Evolutionary conservation across 1,140 invertebrate genomes (phyloP).

Genomic region (Ceratina australensis): DNA sequence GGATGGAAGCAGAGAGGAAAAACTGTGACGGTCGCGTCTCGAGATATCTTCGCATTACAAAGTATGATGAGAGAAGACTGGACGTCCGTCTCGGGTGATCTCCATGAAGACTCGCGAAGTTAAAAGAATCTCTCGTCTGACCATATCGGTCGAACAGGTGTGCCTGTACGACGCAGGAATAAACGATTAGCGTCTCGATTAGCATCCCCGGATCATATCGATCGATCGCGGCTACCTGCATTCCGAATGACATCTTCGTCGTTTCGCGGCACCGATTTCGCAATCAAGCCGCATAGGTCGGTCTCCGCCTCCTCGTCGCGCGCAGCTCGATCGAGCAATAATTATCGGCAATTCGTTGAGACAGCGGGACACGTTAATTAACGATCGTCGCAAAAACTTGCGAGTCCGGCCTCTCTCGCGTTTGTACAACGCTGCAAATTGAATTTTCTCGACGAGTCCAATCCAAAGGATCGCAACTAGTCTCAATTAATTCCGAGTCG

Average conservation of each 20-base stretch:
- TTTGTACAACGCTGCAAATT: not conserved
- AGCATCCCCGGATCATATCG: conserved; percentile 65
- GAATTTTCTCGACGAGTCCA: too few species aligned
- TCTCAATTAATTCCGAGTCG: too few species aligned
- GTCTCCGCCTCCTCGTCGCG: not conserved
- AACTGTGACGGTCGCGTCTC: not conserved
- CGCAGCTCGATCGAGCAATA: conserved; percentile 6
- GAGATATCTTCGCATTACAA: conserved; percentile 50
- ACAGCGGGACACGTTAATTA: conserved; percentile 10
- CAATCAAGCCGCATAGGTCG: conserved; percentile 18
- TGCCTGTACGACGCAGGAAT: conserved; percentile 64
- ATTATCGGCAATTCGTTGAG: conserved; percentile 39
- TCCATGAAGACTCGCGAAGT: conserved; percentile 58
- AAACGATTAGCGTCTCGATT: conserved; percentile 63
- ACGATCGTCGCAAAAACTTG: not conserved
- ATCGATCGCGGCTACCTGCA: conserved; percentile 58
- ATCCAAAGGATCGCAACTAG: too few species aligned
- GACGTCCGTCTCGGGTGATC: conserved; percentile 61
- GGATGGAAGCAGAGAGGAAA: conserved; percentile 24
- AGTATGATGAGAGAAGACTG: conserved; percentile 62
- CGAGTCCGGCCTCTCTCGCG: not conserved
- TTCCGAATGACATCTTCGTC: conserved; percentile 29
- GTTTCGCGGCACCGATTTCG: conserved; percentile 38
- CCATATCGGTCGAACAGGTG: conserved; percentile 72
- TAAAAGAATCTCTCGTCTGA: conserved; percentile 62